A percentile compares a stretch with the other conserved stretches of the same genome.
These are phyloP conservation scores for Penelope pileata DNA, from an alignment of 2,113 vertebrate species.

Conservation along the genomic window DNA sequence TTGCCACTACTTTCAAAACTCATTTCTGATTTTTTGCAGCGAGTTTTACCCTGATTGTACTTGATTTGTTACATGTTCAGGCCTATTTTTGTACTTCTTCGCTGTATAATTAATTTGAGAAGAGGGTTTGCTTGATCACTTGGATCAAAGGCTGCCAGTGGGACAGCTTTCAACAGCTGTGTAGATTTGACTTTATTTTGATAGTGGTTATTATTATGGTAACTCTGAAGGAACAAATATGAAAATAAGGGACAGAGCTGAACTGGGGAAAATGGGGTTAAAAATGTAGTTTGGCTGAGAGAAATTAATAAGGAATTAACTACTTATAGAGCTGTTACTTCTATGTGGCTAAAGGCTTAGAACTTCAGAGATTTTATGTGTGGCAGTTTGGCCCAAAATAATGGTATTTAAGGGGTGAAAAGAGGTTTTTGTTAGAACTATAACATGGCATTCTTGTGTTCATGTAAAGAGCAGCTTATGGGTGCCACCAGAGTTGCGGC, in stretches of 20 bases:
- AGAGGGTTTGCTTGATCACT: background rate
- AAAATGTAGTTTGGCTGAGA: conserved; percentile 18
- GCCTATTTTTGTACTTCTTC: background rate
- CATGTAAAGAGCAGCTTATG: background rate
- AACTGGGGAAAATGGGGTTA: background rate
- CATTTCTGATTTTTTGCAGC: background rate
- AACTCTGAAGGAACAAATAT: conserved; percentile 46
- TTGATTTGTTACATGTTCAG: background rate
- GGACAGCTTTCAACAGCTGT: background rate
- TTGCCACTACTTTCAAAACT: background rate
- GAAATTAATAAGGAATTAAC: conserved; percentile 2
- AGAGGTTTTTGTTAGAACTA: conserved; percentile 6
- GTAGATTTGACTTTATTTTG: background rate
- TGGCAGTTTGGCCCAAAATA: conserved; percentile 45
- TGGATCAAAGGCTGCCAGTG: background rate
- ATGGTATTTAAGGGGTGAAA: background rate
- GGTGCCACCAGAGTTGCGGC: background rate
- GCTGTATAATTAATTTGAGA: background rate
- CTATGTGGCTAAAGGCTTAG: conserved; percentile 9
- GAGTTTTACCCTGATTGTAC: background rate
- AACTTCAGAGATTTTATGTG: conserved; percentile 7
- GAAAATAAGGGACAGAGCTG: background rate
- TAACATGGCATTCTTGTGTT: background rate
- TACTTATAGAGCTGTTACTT: conserved; percentile 12
- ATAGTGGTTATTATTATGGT: conserved; percentile 1